Conservation (phyloP, 2,797 vertebrate species). For the Antrozous pallidus region DNA sequence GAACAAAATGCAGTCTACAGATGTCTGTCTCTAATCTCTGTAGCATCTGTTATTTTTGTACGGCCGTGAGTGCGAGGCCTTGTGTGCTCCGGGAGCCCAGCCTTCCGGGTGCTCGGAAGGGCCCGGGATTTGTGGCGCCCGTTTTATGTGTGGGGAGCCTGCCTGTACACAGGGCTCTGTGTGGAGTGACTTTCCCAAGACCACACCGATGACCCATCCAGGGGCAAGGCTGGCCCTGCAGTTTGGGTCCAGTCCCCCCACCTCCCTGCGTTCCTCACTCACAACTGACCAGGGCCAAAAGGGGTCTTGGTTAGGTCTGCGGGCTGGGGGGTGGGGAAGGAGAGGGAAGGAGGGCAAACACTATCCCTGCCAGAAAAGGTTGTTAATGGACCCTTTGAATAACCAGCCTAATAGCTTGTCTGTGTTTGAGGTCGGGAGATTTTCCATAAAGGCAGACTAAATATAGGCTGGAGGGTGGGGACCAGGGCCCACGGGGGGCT, state of each 20-base stretch:
- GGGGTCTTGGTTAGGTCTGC: neutral
- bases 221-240: neutral
- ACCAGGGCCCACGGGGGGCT: neutral
- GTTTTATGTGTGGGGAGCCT: neutral
- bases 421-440: constrained; percentile 42
- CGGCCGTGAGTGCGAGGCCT: neutral
- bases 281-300: neutral
- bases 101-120: neutral
- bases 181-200: neutral
- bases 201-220: rapidly evolving
- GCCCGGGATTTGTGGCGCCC: too few relatives aligned
- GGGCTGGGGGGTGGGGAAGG: neutral
- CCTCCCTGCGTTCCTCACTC: neutral
- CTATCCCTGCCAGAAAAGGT: neutral
- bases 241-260: neutral
- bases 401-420: constrained; percentile 35
- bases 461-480: constrained; percentile 62
- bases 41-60: constrained; percentile 40
- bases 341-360: neutral
- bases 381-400: constrained; percentile 39
- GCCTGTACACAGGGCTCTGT: neutral
- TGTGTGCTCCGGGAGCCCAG: neutral
- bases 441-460: constrained; percentile 62
- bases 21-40: constrained; percentile 22
- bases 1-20: constrained; percentile 1